Conservation (phyloP, 2,797 vertebrate species). For the Megalops cyprinoides region DNA sequence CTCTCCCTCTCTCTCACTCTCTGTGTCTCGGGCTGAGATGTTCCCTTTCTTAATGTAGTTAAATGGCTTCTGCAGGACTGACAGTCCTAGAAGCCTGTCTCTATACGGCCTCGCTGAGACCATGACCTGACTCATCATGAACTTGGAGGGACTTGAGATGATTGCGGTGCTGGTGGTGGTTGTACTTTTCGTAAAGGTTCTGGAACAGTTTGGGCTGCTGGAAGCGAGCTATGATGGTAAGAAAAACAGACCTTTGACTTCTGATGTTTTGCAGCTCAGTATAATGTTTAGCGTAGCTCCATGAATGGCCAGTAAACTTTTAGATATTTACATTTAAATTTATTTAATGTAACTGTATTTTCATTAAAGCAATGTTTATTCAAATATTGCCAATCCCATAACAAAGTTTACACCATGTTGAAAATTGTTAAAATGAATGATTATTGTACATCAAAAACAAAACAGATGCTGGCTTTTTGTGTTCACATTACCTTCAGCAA, state of each 20-base stretch:
- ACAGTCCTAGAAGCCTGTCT: constrained; percentile 62
- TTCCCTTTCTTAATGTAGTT: constrained; percentile 77
- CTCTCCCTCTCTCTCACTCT: constrained; percentile 39
- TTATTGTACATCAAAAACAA: neutral
- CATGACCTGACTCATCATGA: constrained; percentile 89
- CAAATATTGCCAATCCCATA: neutral
- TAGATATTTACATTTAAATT: neutral
- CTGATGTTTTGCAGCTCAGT: neutral
- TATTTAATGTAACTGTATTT: neutral
- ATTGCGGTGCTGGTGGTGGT: constrained; percentile 92
- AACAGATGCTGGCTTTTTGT: neutral
- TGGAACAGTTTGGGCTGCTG: constrained; percentile 96
- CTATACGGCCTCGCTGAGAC: constrained; percentile 68
- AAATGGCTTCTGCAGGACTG: constrained; percentile 78
- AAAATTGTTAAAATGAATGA: neutral
- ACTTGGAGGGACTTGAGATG: constrained; percentile 98
- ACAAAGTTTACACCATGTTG: neutral
- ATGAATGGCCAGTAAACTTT: neutral
- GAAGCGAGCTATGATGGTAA: constrained; percentile 91
- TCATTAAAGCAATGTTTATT: neutral
- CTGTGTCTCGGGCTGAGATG: constrained; percentile 63
- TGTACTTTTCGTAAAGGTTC: constrained; percentile 93
- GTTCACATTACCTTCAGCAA: too few relatives aligned
- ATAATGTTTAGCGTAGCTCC: neutral
- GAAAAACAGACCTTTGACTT: constrained; percentile 46